These are phyloP conservation scores for Balanococcus diminutus DNA, from an alignment of 2,888 invertebrate species.

Conservation along the genomic window DNA sequence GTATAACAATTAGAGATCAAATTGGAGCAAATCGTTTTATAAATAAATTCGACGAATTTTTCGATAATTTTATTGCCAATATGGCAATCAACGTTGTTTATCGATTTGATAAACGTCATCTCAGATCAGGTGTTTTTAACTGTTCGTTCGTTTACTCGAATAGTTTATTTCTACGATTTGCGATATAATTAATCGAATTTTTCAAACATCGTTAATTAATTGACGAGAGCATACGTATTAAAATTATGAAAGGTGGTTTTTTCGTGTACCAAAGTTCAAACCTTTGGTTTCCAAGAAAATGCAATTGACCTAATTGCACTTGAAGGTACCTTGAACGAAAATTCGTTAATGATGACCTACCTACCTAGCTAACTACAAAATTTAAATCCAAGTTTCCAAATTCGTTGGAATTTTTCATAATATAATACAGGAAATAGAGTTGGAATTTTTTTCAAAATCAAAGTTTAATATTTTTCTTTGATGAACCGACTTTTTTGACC, in stretches of 20 bases:
- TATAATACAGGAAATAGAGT: background rate
- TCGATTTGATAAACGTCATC: background rate
- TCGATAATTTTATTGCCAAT: conserved; percentile 1
- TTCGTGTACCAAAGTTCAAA: background rate
- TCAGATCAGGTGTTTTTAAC: background rate
- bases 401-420: background rate
- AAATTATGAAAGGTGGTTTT: background rate
- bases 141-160: background rate
- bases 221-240: background rate
- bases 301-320: background rate
- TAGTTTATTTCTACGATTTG: background rate
- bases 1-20: background rate
- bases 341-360: too few species aligned
- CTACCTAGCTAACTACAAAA: too few species aligned
- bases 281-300: background rate
- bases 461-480: too few species aligned
- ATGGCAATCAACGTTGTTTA: background rate
- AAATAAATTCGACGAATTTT: background rate
- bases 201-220: background rate
- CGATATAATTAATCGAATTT: background rate
- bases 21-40: background rate
- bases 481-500: too few species aligned
- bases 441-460: too few species aligned
- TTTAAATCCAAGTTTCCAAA: too few species aligned
- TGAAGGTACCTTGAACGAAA: too few species aligned